Percentiles rank a stretch among this genome's conserved stretches.
phyloP scores from a whole-genome alignment of 2,797 vertebrate genomes.

The Danio tinwini region DNA sequence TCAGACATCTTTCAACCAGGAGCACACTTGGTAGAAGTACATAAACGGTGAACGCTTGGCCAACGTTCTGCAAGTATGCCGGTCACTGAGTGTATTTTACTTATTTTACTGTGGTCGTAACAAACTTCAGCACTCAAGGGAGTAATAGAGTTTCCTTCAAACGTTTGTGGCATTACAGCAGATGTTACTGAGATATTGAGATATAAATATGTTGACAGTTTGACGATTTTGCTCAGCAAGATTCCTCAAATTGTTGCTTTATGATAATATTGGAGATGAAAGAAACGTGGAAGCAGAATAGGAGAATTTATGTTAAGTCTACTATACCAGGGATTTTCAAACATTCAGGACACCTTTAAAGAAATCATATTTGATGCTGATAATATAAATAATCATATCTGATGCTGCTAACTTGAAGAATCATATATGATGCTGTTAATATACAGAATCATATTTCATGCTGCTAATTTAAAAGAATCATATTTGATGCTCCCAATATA shows the following conservation, averaged over 20 bases:
- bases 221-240: background rate
- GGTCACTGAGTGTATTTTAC: background rate
- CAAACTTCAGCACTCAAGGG: slow-evolving; percentile 22
- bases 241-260: background rate
- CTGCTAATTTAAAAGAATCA: too few relatives aligned
- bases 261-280: background rate
- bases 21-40: background rate
- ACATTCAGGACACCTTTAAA: too few relatives aligned
- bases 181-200: background rate
- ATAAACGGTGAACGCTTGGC: background rate
- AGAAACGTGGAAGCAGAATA: background rate
- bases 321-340: too few relatives aligned
- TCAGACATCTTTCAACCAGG: background rate
- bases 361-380: too few relatives aligned
- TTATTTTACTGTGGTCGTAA: background rate
- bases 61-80: background rate
- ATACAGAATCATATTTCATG: too few relatives aligned
- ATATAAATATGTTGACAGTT: background rate
- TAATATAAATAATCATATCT: too few relatives aligned
- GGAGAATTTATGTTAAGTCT: too few relatives aligned
- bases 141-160: background rate
- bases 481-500: too few relatives aligned
- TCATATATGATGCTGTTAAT: too few relatives aligned
- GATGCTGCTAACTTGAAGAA: too few relatives aligned
- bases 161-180: background rate